Conservation (phyloP, 2,888 invertebrate species). For the Leucophenga maculata region DNA sequence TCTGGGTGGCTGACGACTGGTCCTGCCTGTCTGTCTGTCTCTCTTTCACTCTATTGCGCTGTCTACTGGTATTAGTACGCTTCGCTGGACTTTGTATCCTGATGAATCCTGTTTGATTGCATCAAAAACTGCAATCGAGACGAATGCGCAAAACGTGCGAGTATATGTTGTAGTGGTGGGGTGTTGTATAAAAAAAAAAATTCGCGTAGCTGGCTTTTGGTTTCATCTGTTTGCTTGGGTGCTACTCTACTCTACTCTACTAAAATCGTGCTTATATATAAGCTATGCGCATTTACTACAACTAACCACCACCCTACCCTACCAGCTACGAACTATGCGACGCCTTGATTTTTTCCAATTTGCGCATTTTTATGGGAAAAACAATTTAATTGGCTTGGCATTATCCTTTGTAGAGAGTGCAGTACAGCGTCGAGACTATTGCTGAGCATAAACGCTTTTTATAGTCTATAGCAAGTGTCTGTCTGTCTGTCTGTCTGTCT, state of each 20-base stretch:
- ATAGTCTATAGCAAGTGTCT: background rate
- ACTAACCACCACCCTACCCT: too few relatives aligned
- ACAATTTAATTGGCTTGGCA: constrained; percentile 57
- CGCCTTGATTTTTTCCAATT: constrained; percentile 25
- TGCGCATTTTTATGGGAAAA: constrained; percentile 58
- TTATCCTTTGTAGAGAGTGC: constrained; percentile 20
- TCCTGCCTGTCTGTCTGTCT: constrained; percentile 4
- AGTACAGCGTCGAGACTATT: background rate
- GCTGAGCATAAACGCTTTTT: background rate
- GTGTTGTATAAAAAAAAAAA: constrained; percentile 53
- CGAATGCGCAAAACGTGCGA: constrained; percentile 61
- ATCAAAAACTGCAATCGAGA: constrained; percentile 63
- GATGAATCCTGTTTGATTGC: constrained; percentile 68
- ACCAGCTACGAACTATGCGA: too few relatives aligned
- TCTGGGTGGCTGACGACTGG: constrained; percentile 19
- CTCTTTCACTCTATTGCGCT: constrained; percentile 11
- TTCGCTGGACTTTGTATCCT: constrained; percentile 64
- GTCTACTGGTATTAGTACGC: constrained; percentile 62
- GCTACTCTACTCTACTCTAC: too few relatives aligned
- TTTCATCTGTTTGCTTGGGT: constrained; percentile 44
- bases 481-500: background rate
- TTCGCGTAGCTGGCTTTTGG: constrained; percentile 35
- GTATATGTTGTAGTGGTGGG: constrained; percentile 33
- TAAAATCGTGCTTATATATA: too few relatives aligned
- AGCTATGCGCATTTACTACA: too few relatives aligned